A percentile compares a stretch with the other conserved stretches of the same genome.
phyloP scores from a whole-genome alignment of 2,113 vertebrate species.

The Parus major region DNA sequence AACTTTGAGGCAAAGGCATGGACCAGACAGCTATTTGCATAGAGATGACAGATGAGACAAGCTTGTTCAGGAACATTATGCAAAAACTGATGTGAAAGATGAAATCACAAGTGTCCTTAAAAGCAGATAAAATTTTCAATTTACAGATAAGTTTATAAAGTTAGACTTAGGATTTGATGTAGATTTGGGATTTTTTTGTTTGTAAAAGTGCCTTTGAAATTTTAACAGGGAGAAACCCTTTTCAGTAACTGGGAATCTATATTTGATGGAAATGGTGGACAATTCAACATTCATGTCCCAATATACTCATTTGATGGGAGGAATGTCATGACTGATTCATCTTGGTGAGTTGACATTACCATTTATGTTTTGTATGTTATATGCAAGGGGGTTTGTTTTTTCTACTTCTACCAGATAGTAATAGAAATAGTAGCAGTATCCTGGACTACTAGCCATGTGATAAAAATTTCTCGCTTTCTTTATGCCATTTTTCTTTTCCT shows the following conservation, averaged over 20 bases:
- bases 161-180: not conserved
- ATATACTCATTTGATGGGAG: conserved; percentile 97
- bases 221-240: conserved; percentile 86
- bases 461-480: not conserved
- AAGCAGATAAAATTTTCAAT: not conserved
- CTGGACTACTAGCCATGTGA: not conserved
- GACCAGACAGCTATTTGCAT: not conserved
- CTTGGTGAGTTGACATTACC: conserved; percentile 81
- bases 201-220: conserved; percentile 34
- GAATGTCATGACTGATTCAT: conserved; percentile 86
- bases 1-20: not conserved
- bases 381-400: accelerated
- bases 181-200: not conserved
- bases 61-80: not conserved
- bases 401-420: not conserved
- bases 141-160: not conserved
- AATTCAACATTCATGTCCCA: conserved; percentile 80
- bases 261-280: conserved; percentile 82
- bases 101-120: not conserved
- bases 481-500: not conserved
- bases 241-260: conserved; percentile 90
- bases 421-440: not conserved
- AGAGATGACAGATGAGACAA: not conserved
- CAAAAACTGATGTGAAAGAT: not conserved
- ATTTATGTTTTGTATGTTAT: not conserved